Conservation (phyloP, 2,888 invertebrate species). For the Pristionchus arcanus region DNA sequence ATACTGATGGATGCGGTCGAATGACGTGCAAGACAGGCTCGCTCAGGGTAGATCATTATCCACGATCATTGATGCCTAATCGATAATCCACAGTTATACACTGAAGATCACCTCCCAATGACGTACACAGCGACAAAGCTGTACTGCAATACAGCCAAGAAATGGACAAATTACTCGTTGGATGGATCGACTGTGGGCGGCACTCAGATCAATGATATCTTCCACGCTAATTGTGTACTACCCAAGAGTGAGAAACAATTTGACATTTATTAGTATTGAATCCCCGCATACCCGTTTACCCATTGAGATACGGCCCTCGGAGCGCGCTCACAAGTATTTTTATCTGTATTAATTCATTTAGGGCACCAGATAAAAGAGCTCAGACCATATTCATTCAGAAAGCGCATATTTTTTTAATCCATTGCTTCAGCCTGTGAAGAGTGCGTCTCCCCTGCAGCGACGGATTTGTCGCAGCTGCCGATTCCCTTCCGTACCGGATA, state of each 20-base stretch:
- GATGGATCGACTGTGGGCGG: background rate
- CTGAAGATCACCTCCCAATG: background rate
- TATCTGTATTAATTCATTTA: no score
- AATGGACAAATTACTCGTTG: background rate
- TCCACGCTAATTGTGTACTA: background rate
- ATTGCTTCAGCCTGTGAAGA: background rate
- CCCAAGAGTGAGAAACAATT: background rate
- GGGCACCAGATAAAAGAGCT: no score
- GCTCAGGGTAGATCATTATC: background rate
- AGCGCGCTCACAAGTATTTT: no score
- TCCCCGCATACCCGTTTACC: background rate
- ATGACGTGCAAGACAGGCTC: background rate
- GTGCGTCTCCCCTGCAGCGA: background rate
- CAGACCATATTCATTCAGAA: no score
- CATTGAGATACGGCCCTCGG: background rate
- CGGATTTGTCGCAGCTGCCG: background rate
- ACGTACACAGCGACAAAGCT: background rate
- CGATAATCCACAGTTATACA: background rate
- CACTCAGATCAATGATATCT: background rate
- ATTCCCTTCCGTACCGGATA: background rate
- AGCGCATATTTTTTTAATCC: no score
- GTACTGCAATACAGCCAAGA: background rate
- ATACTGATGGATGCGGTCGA: background rate
- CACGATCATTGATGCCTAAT: background rate
- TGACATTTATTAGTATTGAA: background rate